Conservation (phyloP, 2,888 invertebrate genomes). For the Habroteleia sp. region DNA sequence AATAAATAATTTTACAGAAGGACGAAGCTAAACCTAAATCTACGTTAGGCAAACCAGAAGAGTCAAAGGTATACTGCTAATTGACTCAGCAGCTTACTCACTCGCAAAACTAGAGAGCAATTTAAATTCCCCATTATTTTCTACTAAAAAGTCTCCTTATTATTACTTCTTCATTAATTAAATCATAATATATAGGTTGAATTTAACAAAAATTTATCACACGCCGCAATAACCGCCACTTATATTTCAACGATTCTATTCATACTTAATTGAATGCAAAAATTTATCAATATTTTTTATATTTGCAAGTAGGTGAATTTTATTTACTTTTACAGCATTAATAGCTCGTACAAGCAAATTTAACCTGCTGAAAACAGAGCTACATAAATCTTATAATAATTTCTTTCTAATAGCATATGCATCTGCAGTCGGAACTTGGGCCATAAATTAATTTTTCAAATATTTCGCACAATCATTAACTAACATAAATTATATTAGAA, state of each 20-base stretch:
- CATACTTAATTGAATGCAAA: too few species aligned
- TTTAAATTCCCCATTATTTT: too few species aligned
- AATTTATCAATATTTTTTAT: too few species aligned
- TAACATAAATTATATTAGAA: not conserved
- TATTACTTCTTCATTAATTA: too few species aligned
- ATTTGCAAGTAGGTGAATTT: conserved; percentile 3
- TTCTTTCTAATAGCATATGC: conserved; percentile 22
- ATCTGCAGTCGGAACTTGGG: conserved; percentile 22
- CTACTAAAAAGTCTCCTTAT: too few species aligned
- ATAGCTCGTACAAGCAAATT: conserved; percentile 10
- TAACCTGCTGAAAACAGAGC: conserved; percentile 6
- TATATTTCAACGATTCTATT: too few species aligned
- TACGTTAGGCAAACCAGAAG: conserved; percentile 37
- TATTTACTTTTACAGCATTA: conserved; percentile 17
- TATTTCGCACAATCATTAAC: too few species aligned
- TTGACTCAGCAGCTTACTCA: conserved; percentile 1
- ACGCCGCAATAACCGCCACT: too few species aligned
- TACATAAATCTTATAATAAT: conserved; percentile 2
- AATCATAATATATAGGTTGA: too few species aligned
- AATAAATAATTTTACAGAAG: conserved; percentile 37
- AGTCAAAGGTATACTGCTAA: conserved; percentile 25
- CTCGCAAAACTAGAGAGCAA: not conserved
- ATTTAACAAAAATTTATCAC: too few species aligned
- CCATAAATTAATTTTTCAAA: conserved; percentile 23
- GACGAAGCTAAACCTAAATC: conserved; percentile 45